Percentiles rank a stretch among this genome's conserved stretches.
These are phyloP conservation scores for Knipowitschia caucasica DNA, from an alignment of 2,797 vertebrate genomes.

Conservation along the genomic window DNA sequence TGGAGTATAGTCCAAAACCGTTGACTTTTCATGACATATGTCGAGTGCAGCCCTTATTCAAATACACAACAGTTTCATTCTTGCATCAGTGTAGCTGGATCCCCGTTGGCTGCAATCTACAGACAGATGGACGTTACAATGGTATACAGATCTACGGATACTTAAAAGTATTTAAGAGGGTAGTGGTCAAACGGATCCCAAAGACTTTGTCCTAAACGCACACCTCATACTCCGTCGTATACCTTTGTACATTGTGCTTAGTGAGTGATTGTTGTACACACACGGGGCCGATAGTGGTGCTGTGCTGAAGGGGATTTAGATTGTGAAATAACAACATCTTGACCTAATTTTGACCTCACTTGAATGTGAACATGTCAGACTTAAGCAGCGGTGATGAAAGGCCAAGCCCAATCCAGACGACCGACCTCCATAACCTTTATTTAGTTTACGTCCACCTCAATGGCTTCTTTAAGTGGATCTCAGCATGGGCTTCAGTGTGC, in stretches of 20 bases:
- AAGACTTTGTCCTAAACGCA: slow-evolving; percentile 28
- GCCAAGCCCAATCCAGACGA: neutral
- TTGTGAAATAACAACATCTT: neutral
- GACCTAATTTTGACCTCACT: slow-evolving; percentile 10
- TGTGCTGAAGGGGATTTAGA: neutral
- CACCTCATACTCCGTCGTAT: slow-evolving; percentile 34
- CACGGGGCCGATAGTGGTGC: slow-evolving; percentile 12
- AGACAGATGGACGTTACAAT: slow-evolving; percentile 29
- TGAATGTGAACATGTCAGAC: neutral
- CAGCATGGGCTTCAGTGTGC: neutral
- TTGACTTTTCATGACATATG: no score
- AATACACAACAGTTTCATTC: slow-evolving; percentile 19
- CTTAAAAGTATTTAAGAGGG: slow-evolving; percentile 16
- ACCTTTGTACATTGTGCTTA: slow-evolving; percentile 69
- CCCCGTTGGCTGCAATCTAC: slow-evolving; percentile 24
- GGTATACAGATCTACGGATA: slow-evolving; percentile 17
- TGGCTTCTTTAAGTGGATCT: neutral
- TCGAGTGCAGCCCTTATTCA: slow-evolving; percentile 45
- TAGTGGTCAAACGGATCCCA: slow-evolving; percentile 26
- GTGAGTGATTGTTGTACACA: slow-evolving; percentile 45
- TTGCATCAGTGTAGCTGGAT: slow-evolving; percentile 39
- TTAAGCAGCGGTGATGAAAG: neutral
- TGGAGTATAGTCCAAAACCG: no score
- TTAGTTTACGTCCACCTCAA: neutral
- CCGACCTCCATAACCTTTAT: neutral